Evolutionary conservation across 2,888 invertebrate species (phyloP).

Genomic region (Pycnomerus fuliginosus): DNA sequence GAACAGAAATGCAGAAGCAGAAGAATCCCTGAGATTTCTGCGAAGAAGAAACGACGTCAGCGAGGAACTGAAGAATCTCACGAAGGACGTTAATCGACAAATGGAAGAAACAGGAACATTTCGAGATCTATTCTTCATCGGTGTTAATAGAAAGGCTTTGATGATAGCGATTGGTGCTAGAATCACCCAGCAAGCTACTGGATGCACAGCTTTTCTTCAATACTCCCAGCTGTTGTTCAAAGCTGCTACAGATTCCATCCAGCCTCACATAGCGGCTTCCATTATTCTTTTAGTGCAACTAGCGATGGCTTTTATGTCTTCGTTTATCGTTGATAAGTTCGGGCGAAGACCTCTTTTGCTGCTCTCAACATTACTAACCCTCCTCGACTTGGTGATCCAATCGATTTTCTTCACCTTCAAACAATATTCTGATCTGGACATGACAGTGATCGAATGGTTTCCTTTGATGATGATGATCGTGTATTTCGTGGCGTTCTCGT

Average conservation of each 20-base stretch:
- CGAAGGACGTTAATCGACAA: conserved; percentile 39
- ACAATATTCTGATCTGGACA: conserved; percentile 28
- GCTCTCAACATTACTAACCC: conserved; percentile 31
- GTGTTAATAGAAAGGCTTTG: conserved; percentile 40
- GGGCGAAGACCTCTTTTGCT: conserved; percentile 37
- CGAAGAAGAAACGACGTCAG: conserved; percentile 38
- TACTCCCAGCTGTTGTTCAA: conserved; percentile 36
- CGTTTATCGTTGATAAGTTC: conserved; percentile 32
- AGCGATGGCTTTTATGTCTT: conserved; percentile 25
- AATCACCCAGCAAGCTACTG: conserved; percentile 42
- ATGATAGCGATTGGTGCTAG: conserved; percentile 33
- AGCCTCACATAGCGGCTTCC: conserved; percentile 11
- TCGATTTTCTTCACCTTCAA: conserved; percentile 43
- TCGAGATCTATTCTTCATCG: conserved; percentile 38
- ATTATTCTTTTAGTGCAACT: conserved; percentile 20
- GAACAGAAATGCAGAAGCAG: conserved; percentile 32
- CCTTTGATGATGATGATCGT: conserved; percentile 33
- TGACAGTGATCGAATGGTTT: conserved; percentile 30
- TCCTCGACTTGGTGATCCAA: conserved; percentile 15
- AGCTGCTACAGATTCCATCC: conserved; percentile 19
- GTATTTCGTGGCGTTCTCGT: conserved; percentile 29
- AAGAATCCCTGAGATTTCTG: conserved; percentile 33
- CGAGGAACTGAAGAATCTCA: conserved; percentile 35
- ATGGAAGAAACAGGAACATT: conserved; percentile 38
- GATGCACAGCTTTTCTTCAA: conserved; percentile 37